Conservation (phyloP, 2,113 vertebrate genomes). For the Nothocercus nigrocapillus region DNA sequence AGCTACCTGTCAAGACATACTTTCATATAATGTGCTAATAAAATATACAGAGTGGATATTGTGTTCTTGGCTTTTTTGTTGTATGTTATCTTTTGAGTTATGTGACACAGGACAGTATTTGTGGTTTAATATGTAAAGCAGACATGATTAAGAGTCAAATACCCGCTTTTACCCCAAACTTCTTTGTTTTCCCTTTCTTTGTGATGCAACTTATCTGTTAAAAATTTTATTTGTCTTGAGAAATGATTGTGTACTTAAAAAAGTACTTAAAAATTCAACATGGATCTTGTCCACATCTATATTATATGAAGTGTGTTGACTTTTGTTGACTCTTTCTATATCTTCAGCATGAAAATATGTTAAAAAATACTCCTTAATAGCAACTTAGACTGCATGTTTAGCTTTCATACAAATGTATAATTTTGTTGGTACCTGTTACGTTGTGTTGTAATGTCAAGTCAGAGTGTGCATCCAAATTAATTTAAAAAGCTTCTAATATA, state of each 20-base stretch:
- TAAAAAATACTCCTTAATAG: neutral
- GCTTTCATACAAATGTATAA: neutral
- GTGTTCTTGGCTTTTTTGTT: neutral
- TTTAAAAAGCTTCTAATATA: neutral
- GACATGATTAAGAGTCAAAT: neutral
- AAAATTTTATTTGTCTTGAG: neutral
- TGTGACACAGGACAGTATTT: neutral
- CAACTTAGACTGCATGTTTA: rapidly evolving
- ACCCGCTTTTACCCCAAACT: neutral
- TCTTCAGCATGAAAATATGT: neutral
- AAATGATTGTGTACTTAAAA: neutral
- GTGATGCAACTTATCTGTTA: neutral
- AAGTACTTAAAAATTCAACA: too few relatives aligned
- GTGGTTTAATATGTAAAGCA: neutral
- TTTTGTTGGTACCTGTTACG: neutral
- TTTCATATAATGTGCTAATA: neutral
- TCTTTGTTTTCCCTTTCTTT: neutral
- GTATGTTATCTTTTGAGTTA: neutral
- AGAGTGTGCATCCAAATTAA: neutral
- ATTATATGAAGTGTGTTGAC: neutral
- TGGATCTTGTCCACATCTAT: neutral
- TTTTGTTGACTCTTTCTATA: neutral
- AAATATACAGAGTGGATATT: neutral
- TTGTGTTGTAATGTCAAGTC: neutral
- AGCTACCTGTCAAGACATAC: neutral